Evolutionary conservation across 2,797 vertebrate species (phyloP), one percentile per base, ranked within the genome.

Genomic region (Psittacula echo): DNA sequence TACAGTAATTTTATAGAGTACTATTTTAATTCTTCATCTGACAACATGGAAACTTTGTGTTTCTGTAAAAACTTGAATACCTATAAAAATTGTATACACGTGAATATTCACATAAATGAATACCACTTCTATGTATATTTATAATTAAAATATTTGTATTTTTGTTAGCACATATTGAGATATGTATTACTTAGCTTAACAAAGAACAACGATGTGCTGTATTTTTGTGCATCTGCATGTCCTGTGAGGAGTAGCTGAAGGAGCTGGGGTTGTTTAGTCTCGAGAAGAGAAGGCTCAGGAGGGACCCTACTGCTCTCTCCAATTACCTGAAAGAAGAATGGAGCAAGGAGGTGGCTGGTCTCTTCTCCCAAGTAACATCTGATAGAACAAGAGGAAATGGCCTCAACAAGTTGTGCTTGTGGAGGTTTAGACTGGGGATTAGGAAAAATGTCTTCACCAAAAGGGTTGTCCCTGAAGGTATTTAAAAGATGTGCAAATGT

Each of bases 291-390:
- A 44, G 16, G 13, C 23, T 74, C 2, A 44, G 13, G 6, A 8
- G 6, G 23, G 8, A 70, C 13, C 23, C 64, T 34, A 19, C 34
- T 0, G 0, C 6, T 81, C 27, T 70, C 66, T 29, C 4, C 29
- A 56, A 0, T 19, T n/a, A 4, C 30, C 30, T 53, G 39, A 30
- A 58, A 77, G 27, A 12, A 71, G 51, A 45, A 4, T 39, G 11
- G 12, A 13, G 8, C 1, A 7, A 78, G 45, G 54, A 34, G 18
- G 18, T 24, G 16, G 15, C 64, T 20, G 13, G 20, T 9, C 20
- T 79, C 50, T 54, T 87, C 41, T 61, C 41, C 24, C 21, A 45
- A 15, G 41, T 11, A 51, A 20, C 41, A 44, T 60, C 12, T 2
- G 8, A 32, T 5, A 74, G 12, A 47, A 18, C 1, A 34, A 51